A percentile compares a stretch with the other conserved stretches of the same genome.
Conservation (phyloP, 2,113 vertebrate species). For the Rhadina sibilatrix region DNA sequence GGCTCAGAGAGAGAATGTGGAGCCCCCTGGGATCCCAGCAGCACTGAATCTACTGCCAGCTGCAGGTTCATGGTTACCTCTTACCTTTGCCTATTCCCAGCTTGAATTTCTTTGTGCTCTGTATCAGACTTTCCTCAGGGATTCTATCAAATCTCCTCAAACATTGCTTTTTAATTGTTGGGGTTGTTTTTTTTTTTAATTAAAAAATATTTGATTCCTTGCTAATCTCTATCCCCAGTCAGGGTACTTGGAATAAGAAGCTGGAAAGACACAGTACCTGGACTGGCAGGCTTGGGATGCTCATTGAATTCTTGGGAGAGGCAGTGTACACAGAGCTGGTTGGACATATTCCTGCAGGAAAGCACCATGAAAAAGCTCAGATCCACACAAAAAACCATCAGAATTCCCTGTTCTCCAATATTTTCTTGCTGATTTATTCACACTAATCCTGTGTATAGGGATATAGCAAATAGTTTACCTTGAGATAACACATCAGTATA, state of each 20-base stretch:
- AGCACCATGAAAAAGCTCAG: not conserved
- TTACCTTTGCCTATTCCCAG: not conserved
- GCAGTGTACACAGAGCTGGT: fast-evolving
- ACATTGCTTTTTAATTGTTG: not conserved
- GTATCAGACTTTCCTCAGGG: not conserved
- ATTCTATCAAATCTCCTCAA: not conserved
- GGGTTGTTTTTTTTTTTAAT: not conserved
- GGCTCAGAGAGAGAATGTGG: fast-evolving
- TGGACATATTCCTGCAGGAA: not conserved
- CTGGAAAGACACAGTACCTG: not conserved
- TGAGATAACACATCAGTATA: not conserved
- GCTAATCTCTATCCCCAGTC: not conserved
- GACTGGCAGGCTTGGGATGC: not conserved
- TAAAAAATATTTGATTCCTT: not conserved
- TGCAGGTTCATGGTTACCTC: not conserved
- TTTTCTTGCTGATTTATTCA: not conserved
- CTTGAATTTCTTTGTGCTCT: not conserved
- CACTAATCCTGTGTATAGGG: not conserved
- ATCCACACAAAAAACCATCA: not conserved
- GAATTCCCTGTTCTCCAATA: not conserved
- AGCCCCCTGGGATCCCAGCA: not conserved
- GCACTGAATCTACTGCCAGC: not conserved
- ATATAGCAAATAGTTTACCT: not conserved
- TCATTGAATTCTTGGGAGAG: not conserved
- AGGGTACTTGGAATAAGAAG: not conserved